phyloP scores from a whole-genome alignment of 2,888 invertebrate genomes.

The Hirtodrosophila trivittata region DNA sequence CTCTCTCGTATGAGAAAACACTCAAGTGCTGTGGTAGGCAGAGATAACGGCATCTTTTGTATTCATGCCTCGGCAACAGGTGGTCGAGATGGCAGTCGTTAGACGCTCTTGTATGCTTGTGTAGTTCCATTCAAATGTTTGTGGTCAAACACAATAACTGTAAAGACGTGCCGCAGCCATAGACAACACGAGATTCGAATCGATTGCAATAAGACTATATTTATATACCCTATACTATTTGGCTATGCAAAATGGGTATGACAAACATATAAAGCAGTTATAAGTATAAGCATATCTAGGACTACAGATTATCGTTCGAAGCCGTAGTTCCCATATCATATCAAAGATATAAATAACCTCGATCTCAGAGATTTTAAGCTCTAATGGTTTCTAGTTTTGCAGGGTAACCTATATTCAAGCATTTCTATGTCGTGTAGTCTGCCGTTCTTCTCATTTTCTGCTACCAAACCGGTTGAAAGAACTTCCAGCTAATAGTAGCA shows the following conservation, averaged over 20 bases:
- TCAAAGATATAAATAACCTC: too few relatives aligned
- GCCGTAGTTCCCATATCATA: too few relatives aligned
- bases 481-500: slow-evolving; percentile 55
- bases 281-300: too few relatives aligned
- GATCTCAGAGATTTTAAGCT: too few relatives aligned
- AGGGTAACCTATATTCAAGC: slow-evolving; percentile 2
- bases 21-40: slow-evolving; percentile 39
- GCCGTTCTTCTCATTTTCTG: slow-evolving; percentile 10
- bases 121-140: slow-evolving; percentile 59
- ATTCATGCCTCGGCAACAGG: slow-evolving; percentile 49
- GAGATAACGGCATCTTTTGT: slow-evolving; percentile 53
- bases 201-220: slow-evolving; percentile 35
- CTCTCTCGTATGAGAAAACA: slow-evolving; percentile 30
- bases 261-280: neutral
- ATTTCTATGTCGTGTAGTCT: neutral
- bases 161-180: slow-evolving; percentile 36
- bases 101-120: neutral
- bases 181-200: slow-evolving; percentile 13
- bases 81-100: slow-evolving; percentile 31
- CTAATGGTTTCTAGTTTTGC: neutral
- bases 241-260: neutral
- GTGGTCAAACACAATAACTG: slow-evolving; percentile 70
- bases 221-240: slow-evolving; percentile 4
- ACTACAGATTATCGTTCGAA: too few relatives aligned
- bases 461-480: slow-evolving; percentile 66